Evolutionary conservation across 2,888 invertebrate genomes (phyloP), one percentile per base, ranked within the genome.

Genomic region (Camptogramma bilineatum): DNA sequence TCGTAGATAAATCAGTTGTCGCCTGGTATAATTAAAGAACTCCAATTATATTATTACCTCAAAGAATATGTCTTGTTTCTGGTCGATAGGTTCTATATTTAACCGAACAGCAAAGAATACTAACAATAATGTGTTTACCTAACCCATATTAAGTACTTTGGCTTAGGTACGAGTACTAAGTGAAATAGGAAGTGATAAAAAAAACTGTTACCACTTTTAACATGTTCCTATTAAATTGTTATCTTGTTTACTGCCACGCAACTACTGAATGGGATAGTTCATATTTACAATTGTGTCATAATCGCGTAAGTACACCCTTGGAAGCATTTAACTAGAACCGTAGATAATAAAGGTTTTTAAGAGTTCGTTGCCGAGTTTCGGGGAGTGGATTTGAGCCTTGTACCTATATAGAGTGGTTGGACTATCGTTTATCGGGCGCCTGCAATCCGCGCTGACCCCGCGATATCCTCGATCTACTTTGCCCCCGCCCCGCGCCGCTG

Each of bases 391-490:
- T 77, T 78, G 42, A 50, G 54, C 16, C 18, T 31, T 64, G 44
- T 24, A 39, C 24, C 4, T 53, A 18, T 72, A 73, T 76, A 77
- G 81, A 82, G 80, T 80, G 76, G 79, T 82, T 79, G 82, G 78
- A 81, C 80, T 85, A 81, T 74, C 83, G 84, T 90, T 90, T 91
- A 91, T 90, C 91, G 85, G 86, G 84, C 87, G 91, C 88, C 89
- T 91, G 88, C 91, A 92, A 93, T 92, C 93, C 91, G 87, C 85
- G 90, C 83, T 92, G 92, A 93, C 92, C 92, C 90, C 89, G 87
- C 83, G 91, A 91, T 91, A 92, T 93, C 91, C 91, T 91, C 91
- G 87, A 87, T 90, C 89, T 85, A 87, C 82, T 85, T 88, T 80
- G 77, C 85, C 62, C 56, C 75, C 74, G 47, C 28, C 47, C 56